phyloP scores from a whole-genome alignment of 1,140 invertebrate species.

The Parapsyche elsis region DNA sequence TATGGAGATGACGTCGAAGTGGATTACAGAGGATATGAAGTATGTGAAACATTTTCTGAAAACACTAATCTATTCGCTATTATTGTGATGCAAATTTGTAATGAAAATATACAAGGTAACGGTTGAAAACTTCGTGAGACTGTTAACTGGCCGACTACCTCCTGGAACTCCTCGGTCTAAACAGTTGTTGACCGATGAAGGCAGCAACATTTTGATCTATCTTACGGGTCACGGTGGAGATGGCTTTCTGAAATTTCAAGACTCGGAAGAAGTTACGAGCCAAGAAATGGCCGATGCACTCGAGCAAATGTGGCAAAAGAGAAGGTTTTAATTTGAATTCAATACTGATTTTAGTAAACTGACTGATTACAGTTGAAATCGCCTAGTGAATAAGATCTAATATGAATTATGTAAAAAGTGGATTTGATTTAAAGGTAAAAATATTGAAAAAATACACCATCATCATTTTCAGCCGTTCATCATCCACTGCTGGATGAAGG shows the following conservation, averaged over 20 bases:
- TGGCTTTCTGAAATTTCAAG: slow-evolving; percentile 99
- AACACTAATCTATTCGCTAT: slow-evolving; percentile 32
- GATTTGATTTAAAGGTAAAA: too few relatives aligned
- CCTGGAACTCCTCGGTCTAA: slow-evolving; percentile 95
- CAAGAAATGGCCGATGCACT: slow-evolving; percentile 98
- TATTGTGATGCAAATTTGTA: slow-evolving; percentile 29
- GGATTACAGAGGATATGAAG: slow-evolving; percentile 98
- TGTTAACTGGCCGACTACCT: slow-evolving; percentile 91
- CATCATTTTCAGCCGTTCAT: too few relatives aligned
- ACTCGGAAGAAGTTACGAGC: slow-evolving; percentile 99
- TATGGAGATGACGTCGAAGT: slow-evolving; percentile 99
- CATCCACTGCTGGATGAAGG: too few relatives aligned
- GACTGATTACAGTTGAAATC: too few relatives aligned
- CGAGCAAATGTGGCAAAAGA: slow-evolving; percentile 99
- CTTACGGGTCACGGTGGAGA: slow-evolving; percentile 98
- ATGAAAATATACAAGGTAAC: slow-evolving; percentile 77
- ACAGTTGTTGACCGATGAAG: slow-evolving; percentile 93
- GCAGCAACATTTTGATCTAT: slow-evolving; percentile 97
- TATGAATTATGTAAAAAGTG: too few relatives aligned
- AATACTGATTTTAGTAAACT: too few relatives aligned
- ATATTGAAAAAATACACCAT: too few relatives aligned
- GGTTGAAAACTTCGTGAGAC: slow-evolving; percentile 97
- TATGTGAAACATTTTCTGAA: slow-evolving; percentile 60
- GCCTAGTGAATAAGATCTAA: too few relatives aligned
- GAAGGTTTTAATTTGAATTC: slow-evolving; percentile 75